Base-by-base conservation (phyloP, 2,113 vertebrate species). In the Poicephalus gulielmi region DNA sequence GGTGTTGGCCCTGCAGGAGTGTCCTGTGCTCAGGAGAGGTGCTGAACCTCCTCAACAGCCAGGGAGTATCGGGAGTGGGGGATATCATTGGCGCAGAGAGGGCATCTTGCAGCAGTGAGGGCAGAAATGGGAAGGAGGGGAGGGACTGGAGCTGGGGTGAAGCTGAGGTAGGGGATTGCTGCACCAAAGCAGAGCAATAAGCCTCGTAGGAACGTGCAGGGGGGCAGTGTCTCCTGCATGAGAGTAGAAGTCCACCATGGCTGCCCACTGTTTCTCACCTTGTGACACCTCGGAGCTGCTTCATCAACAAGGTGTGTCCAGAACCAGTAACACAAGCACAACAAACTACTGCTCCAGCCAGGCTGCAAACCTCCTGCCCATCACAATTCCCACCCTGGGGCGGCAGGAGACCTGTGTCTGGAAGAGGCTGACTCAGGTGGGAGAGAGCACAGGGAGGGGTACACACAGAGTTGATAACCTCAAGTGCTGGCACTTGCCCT, bases 371-470 rank as follows among this genome's bases (percentile, higher is more conserved):
- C 24, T 53, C 46, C 33, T 50, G 57, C 50, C 23, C 43, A 37
- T 11, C 0, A 0, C 1, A 1, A 5, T 24, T 73, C 39, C 16
- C 33, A 44, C 11, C 24, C 33, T 11, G 14, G 44, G 8, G 43
- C 11, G 9, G 31, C 66, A 49, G 43, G 13, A 92, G 22, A 31
- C 18, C 37, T 14, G 2, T 6, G 31, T 13, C 27, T 79, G 62
- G 18, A 82, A 44, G 60, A 62, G 49, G 12, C 41, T 75, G 92
- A 15, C 20, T 27, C 30, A 31, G 7, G 12, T 70, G 60, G 69
- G 44, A 89, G 73, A 89, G 22, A 70, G 46, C 52, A 49, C 18
- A 4, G 33, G 6, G 30, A 76, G 66, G 10, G 28, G 44, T 35
- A 92, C 9, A 17, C 10, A 52, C 1, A 1, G 62, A 41, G 11